Conservation (phyloP, 2,888 invertebrate species). For the Standfussiana lucernea region DNA sequence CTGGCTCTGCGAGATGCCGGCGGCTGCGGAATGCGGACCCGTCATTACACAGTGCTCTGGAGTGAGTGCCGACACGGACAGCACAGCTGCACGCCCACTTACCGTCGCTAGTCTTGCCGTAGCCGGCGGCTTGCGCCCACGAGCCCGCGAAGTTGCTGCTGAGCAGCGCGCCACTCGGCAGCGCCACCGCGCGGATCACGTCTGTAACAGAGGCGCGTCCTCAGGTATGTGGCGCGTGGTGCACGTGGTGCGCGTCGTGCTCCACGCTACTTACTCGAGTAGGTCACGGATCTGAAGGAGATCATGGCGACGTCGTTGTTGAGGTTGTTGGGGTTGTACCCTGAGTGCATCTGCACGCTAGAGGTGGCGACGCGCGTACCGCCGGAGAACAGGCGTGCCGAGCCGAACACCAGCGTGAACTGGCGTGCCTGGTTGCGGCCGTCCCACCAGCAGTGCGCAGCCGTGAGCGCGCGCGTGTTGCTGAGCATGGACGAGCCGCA, state of each 20-base stretch:
- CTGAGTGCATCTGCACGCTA: constrained; percentile 69
- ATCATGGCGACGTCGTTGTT: constrained; percentile 71
- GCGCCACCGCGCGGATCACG: constrained; percentile 65
- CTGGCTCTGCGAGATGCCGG: constrained; percentile 60
- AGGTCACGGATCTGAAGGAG: constrained; percentile 62
- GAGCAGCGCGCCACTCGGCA: constrained; percentile 66
- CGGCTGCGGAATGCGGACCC: constrained; percentile 36
- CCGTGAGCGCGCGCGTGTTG: constrained; percentile 71
- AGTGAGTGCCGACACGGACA: not conserved
- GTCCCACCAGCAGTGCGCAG: constrained; percentile 78
- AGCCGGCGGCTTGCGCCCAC: constrained; percentile 70
- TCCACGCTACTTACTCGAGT: constrained; percentile 65
- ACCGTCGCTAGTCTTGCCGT: constrained; percentile 71
- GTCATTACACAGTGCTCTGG: not conserved
- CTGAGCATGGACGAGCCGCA: constrained; percentile 73
- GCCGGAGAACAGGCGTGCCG: constrained; percentile 71
- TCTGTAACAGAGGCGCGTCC: constrained; percentile 65
- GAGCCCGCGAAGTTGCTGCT: constrained; percentile 66
- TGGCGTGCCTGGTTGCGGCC: constrained; percentile 71
- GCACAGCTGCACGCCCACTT: constrained; percentile 23
- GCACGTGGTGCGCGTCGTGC: too few relatives aligned
- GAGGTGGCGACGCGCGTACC: constrained; percentile 70
- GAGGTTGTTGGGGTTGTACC: constrained; percentile 67
- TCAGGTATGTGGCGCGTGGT: not conserved
- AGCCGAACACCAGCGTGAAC: constrained; percentile 76